Evolutionary conservation across 2,797 vertebrate genomes (phyloP).

Genomic region (Odontamblyopus rebecca): DNA sequence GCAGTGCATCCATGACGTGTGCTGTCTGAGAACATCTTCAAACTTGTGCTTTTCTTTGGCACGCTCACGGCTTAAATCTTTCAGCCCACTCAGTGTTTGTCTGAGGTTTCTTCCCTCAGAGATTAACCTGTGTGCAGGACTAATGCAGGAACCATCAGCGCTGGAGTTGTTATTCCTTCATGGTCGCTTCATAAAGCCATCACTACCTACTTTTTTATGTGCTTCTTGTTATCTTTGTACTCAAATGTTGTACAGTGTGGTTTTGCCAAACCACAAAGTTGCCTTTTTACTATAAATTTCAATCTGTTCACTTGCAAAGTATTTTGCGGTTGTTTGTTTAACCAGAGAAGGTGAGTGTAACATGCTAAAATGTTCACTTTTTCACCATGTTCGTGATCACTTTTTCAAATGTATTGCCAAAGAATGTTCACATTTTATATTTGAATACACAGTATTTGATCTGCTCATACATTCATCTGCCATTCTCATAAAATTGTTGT

Average conservation of each 20-base stretch:
- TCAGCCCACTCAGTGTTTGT: conserved; percentile 53
- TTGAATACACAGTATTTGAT: not conserved
- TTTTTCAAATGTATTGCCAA: not conserved
- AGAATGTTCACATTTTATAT: not conserved
- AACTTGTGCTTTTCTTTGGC: conserved; percentile 51
- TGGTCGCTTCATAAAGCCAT: conserved; percentile 29
- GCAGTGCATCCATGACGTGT: conserved; percentile 27
- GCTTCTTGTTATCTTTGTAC: conserved; percentile 15
- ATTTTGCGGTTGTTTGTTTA: not conserved
- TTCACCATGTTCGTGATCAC: not conserved
- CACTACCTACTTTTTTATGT: not conserved
- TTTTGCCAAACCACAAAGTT: conserved; percentile 16
- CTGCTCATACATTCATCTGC: no score
- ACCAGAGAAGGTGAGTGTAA: not conserved
- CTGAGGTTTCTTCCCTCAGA: conserved; percentile 44
- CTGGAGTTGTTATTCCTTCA: conserved; percentile 39
- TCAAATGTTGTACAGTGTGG: conserved; percentile 22
- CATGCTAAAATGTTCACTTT: not conserved
- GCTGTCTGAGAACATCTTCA: conserved; percentile 32
- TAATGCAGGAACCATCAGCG: conserved; percentile 45
- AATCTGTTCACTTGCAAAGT: conserved; percentile 27
- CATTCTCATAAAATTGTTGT: no score
- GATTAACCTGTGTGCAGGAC: conserved; percentile 42
- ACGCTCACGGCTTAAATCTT: conserved; percentile 27
- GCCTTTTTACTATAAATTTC: not conserved